phyloP scores from a whole-genome alignment of 2,888 invertebrate genomes.

The Corbicula japonica region DNA sequence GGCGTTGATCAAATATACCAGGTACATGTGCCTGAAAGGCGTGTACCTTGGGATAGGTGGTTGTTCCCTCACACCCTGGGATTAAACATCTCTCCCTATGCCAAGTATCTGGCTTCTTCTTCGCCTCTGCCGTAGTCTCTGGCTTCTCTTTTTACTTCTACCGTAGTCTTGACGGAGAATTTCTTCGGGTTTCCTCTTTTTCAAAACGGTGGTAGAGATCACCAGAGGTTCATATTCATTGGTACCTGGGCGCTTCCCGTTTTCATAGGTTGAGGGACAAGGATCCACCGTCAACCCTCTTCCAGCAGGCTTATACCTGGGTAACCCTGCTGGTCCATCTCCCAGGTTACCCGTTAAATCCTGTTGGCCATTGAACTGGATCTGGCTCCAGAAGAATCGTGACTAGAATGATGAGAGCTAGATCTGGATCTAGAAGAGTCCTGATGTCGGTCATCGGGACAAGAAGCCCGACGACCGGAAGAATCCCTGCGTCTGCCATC shows the following conservation, averaged over 20 bases:
- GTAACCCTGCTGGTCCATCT: not conserved
- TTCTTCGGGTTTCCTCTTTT: not conserved
- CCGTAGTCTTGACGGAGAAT: not conserved
- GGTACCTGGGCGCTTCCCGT: not conserved
- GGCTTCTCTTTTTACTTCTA: not conserved
- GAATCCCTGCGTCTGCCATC: no score
- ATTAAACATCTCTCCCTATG: not conserved
- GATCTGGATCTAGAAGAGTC: no score
- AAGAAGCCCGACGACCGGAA: no score
- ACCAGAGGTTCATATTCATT: not conserved
- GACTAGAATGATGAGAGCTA: no score
- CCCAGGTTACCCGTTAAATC: not conserved
- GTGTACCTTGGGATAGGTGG: not conserved
- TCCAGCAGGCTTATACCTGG: not conserved
- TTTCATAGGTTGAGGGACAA: not conserved
- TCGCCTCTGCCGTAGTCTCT: not conserved
- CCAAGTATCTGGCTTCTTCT: not conserved
- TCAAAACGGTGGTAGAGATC: not conserved
- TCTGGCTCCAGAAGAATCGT: no score
- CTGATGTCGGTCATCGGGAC: no score
- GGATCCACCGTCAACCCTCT: not conserved
- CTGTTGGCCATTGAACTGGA: not conserved
- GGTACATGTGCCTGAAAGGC: not conserved
- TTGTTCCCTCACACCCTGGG: no score
- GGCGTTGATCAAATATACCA: not conserved